Percentiles rank a stretch among this genome's conserved stretches.
Evolutionary conservation across 2,113 vertebrate genomes (phyloP).

Genomic region (Sporophila hypoxantha): DNA sequence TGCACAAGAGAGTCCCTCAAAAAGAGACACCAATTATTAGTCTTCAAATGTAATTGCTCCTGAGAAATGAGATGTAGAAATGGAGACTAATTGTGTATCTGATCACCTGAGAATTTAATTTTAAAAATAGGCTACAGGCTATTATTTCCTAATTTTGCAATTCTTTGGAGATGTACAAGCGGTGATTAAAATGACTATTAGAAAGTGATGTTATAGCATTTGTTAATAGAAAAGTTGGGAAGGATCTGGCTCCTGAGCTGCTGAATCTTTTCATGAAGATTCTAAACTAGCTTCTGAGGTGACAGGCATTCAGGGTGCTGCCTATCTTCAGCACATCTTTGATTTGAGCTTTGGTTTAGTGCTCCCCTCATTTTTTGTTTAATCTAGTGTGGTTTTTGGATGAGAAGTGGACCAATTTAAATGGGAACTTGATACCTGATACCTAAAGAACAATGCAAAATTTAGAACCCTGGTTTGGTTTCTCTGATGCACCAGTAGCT

Average conservation of each 20-base stretch:
- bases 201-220: conserved; percentile 13
- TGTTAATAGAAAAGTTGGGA: conserved; percentile 37
- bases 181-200: conserved; percentile 49
- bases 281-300: neutral
- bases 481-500: neutral
- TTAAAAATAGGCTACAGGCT: conserved; percentile 48
- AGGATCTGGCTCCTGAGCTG: neutral
- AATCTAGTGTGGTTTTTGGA: neutral
- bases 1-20: conserved; percentile 27
- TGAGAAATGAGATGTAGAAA: conserved; percentile 43
- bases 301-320: neutral
- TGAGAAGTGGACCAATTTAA: neutral
- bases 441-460: neutral
- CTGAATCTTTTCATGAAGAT: neutral
- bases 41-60: conserved; percentile 44
- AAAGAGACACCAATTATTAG: conserved; percentile 35
- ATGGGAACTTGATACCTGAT: neutral
- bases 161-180: conserved; percentile 31
- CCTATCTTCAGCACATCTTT: neutral
- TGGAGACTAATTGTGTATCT: conserved; percentile 44
- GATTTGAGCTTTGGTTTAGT: neutral
- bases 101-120: conserved; percentile 53
- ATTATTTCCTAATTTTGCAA: conserved; percentile 48
- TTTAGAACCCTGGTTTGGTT: neutral
- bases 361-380: neutral